Conservation (phyloP, 92 coral and sea anemone genomes). For the Hydrozoanthus gracilis region DNA sequence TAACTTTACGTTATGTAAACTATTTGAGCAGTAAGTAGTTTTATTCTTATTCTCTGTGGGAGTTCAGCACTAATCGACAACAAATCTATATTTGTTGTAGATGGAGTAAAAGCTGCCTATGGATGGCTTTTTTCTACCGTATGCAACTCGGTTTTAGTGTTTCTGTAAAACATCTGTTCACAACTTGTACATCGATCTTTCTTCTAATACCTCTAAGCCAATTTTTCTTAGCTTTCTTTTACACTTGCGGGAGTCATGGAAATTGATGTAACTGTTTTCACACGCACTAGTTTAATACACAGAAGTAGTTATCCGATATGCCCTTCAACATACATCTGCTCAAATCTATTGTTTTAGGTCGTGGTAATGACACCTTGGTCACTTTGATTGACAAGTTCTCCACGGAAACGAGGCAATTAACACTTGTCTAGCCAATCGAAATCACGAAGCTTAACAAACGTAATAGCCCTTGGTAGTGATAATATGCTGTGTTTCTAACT, state of each 20-base stretch:
- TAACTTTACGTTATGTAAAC: constrained; percentile 75
- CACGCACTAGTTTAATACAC: constrained; percentile 70
- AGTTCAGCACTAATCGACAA: constrained; percentile 49
- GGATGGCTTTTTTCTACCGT: constrained; percentile 38
- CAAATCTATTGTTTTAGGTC: constrained; percentile 72
- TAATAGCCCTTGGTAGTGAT: constrained; percentile 88
- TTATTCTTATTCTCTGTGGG: constrained; percentile 51
- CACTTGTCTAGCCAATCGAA: constrained; percentile 91
- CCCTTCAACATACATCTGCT: constrained; percentile 81
- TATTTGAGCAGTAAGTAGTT: constrained; percentile 57
- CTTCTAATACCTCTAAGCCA: constrained; percentile 51
- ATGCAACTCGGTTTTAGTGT: constrained; percentile 49
- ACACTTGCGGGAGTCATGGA: constrained; percentile 54
- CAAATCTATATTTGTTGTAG: constrained; percentile 64
- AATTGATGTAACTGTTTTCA: constrained; percentile 66
- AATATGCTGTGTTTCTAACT: constrained; percentile 97
- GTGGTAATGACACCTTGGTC: constrained; percentile 88
- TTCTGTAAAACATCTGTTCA: constrained; percentile 82
- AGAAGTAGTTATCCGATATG: constrained; percentile 81
- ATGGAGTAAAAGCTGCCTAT: constrained; percentile 40
- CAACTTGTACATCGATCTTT: constrained; percentile 61
- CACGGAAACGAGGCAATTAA: constrained; percentile 83
- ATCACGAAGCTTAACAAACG: constrained; percentile 87
- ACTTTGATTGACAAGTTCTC: constrained; percentile 79
- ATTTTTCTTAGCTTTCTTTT: constrained; percentile 49